Percentiles rank a stretch among this genome's conserved stretches.
These are phyloP conservation scores for Stenoptilia bipunctidactyla DNA, from an alignment of 2,888 invertebrate species.

Conservation along the genomic window DNA sequence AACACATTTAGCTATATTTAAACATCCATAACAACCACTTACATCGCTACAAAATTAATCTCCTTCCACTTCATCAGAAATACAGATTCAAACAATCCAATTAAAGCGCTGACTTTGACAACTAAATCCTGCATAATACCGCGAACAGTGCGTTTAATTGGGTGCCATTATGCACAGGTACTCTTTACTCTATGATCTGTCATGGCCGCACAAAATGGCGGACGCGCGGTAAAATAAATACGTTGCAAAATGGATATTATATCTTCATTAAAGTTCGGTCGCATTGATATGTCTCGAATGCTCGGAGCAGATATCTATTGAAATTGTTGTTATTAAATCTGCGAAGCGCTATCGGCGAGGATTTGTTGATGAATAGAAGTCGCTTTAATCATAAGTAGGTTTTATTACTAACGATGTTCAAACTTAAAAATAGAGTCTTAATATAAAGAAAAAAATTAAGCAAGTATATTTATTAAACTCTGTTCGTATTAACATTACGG, in stretches of 20 bases:
- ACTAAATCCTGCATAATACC: conserved; percentile 61
- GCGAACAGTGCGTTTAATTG: conserved; percentile 53
- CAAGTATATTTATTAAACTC: too few relatives aligned
- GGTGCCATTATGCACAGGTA: conserved; percentile 43
- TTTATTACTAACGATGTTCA: too few relatives aligned
- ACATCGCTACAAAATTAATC: not conserved
- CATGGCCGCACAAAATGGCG: conserved; percentile 52
- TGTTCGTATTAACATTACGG: too few relatives aligned
- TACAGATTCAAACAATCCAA: conserved; percentile 58
- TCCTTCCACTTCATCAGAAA: not conserved
- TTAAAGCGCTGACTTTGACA: conserved; percentile 58
- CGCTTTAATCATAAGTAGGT: too few relatives aligned
- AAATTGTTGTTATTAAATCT: conserved; percentile 55
- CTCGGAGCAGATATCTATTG: conserved; percentile 43
- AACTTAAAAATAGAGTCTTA: too few relatives aligned
- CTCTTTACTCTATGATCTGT: conserved; percentile 53
- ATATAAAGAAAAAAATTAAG: too few relatives aligned
- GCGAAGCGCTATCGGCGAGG: too few relatives aligned
- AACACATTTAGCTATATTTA: too few relatives aligned
- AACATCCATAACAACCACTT: too few relatives aligned
- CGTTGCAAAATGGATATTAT: conserved; percentile 51
- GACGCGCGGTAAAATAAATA: conserved; percentile 57
- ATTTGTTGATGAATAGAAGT: too few relatives aligned
- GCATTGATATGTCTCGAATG: conserved; percentile 68
- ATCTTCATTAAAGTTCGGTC: conserved; percentile 64